Percentiles rank a stretch among this genome's conserved stretches.
Conservation (phyloP, 2,113 vertebrate species). For the Galeopterus variegatus region DNA sequence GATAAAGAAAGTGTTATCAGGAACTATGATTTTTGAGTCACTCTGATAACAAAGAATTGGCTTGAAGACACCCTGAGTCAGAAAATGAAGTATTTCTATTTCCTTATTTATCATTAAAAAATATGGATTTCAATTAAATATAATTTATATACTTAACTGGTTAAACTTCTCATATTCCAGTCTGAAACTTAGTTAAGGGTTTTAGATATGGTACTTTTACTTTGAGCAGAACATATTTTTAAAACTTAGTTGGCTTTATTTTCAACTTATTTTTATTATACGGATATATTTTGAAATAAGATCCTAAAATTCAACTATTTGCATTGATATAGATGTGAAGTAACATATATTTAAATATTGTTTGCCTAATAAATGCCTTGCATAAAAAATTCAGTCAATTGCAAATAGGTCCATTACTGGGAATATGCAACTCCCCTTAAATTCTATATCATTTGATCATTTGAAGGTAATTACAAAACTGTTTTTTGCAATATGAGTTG, state of each 20-base stretch:
- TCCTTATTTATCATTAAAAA: not conserved
- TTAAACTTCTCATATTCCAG: not conserved
- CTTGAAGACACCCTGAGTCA: not conserved
- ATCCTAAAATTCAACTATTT: not conserved
- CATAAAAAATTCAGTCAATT: constrained; percentile 74
- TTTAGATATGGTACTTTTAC: not conserved
- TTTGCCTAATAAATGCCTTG: constrained; percentile 75
- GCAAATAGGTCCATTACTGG: constrained; percentile 75
- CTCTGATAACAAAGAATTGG: not conserved
- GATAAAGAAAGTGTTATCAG: not conserved
- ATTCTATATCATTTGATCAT: constrained; percentile 84
- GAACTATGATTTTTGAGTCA: not conserved
- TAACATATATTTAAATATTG: constrained; percentile 67
- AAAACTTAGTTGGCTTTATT: not conserved
- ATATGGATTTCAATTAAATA: not conserved
- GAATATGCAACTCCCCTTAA: constrained; percentile 70
- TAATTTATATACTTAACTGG: not conserved
- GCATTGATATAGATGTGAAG: constrained; percentile 48
- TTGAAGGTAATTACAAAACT: constrained; percentile 88
- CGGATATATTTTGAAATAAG: not conserved
- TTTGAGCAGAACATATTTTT: not conserved
- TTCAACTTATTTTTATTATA: constrained; percentile 22
- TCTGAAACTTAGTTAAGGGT: not conserved
- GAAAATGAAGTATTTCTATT: not conserved
- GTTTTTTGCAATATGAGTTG: constrained; percentile 87